Base-by-base conservation (phyloP, 2,888 invertebrate genomes). In the Dynastes tityus region DNA sequence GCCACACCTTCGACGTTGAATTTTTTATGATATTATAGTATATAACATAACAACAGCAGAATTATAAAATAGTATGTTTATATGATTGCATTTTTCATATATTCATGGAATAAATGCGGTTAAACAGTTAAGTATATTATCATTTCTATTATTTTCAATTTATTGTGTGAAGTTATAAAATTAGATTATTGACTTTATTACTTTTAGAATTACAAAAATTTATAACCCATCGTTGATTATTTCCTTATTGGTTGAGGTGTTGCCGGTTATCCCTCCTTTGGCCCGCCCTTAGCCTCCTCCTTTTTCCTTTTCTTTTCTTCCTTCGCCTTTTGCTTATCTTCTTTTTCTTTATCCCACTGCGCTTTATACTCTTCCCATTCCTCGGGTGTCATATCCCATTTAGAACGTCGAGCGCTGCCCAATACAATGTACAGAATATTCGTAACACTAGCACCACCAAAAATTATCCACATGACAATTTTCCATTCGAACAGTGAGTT, bases 391-490 rank as follows among this genome's bases (percentile, higher is more conserved):
- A 77, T 77, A 40, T 79, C 79, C 77, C 77, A 79, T 16, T 67
- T 76, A 3, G 76, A 37, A 11, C 79, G 71, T 61, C 96, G 94
- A 0, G 94, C 96, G 81, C 94, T 93, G 0, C 94, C 95, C 86
- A 92, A 94, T 3, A 94, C 74, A 2, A 93, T 83, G 87, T 94
- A 96, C 8, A 95, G 85, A 0, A 93, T 55, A 84, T 95, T 95
- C 1, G 95, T 94, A 0, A 91, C 79, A 0, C 92, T 87, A 80
- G 96, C 91, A 2, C 96, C 91, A 0, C 85, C 92, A 6, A 95
- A 90, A 61, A 95, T 93, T 51, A 96, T 93, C 94, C 96, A 95
- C 87, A 96, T 96, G 0, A 96, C 95, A 0, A 91, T 84, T 29
- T 94, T 90, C 96, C 96, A 96, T 89, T 95, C 92, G 27, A 88